These are phyloP conservation scores for Cephus pulcher DNA, from an alignment of 2,888 invertebrate species.

Conservation along the genomic window DNA sequence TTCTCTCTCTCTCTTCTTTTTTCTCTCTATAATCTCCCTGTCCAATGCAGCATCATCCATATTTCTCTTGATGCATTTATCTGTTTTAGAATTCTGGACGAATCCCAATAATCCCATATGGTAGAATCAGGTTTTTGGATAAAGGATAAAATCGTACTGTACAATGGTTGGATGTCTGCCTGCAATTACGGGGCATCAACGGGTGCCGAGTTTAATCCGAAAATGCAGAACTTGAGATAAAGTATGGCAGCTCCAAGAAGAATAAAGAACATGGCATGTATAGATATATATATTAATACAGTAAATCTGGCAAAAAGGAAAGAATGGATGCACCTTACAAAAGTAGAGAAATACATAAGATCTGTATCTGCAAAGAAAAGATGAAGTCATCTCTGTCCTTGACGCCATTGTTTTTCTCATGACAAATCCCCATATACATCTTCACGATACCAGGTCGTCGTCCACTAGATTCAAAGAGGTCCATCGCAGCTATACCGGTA, in stretches of 20 bases:
- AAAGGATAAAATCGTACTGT: neutral
- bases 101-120: neutral
- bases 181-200: constrained; percentile 30
- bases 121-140: neutral
- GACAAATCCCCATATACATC: neutral
- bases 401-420: neutral
- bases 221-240: constrained; percentile 16
- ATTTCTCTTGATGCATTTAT: neutral
- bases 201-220: constrained; percentile 23
- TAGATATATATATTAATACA: neutral
- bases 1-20: no score
- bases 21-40: neutral
- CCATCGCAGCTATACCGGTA: neutral
- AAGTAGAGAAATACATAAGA: neutral
- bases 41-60: neutral
- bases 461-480: neutral
- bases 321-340: neutral
- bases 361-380: neutral
- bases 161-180: neutral
- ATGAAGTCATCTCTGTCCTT: neutral
- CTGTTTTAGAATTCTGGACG: neutral
- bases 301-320: neutral
- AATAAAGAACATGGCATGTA: neutral
- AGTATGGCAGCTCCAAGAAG: neutral
- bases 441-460: no score